phyloP scores from a whole-genome alignment of 2,888 invertebrate species.

The Oscheius sp. region DNA sequence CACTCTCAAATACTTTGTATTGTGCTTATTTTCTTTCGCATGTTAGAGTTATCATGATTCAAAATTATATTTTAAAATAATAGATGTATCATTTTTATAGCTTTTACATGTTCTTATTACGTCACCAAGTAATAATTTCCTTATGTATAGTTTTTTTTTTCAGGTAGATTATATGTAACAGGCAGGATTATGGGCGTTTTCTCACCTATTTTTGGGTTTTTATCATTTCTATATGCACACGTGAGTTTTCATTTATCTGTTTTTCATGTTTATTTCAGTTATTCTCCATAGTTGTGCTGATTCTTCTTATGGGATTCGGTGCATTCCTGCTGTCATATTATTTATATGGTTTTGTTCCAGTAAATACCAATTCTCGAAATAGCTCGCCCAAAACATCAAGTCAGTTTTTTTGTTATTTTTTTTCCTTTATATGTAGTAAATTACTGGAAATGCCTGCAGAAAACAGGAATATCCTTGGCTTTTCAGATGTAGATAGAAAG shows the following conservation, averaged over 20 bases:
- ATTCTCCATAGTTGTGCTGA: conserved; percentile 44
- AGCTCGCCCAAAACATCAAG: conserved; percentile 31
- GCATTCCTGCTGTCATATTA: conserved; percentile 60
- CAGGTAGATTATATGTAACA: neutral
- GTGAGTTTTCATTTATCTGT: conserved; percentile 39
- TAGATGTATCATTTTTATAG: too few relatives aligned
- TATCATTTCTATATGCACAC: conserved; percentile 52
- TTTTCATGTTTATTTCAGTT: conserved; percentile 41
- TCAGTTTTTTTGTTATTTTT: conserved; percentile 1
- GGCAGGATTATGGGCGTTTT: conserved; percentile 46
- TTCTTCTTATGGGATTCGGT: conserved; percentile 43
- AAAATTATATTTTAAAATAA: too few relatives aligned
- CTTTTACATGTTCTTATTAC: too few relatives aligned
- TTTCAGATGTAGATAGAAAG: conserved; percentile 35
- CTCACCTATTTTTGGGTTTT: conserved; percentile 47
- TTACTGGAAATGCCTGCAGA: conserved; percentile 32
- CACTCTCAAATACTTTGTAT: too few relatives aligned
- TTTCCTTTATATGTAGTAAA: neutral
- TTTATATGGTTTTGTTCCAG: conserved; percentile 45
- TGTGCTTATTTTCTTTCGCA: too few relatives aligned
- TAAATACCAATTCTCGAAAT: neutral
- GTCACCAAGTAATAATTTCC: too few relatives aligned
- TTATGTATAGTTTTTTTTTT: too few relatives aligned
- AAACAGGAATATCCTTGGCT: too few relatives aligned
- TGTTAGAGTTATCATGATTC: too few relatives aligned